Percentiles rank a stretch among this genome's conserved stretches.
These are phyloP conservation scores for Neodiprion pinetum DNA, from an alignment of 1,140 invertebrate species.

Conservation along the genomic window DNA sequence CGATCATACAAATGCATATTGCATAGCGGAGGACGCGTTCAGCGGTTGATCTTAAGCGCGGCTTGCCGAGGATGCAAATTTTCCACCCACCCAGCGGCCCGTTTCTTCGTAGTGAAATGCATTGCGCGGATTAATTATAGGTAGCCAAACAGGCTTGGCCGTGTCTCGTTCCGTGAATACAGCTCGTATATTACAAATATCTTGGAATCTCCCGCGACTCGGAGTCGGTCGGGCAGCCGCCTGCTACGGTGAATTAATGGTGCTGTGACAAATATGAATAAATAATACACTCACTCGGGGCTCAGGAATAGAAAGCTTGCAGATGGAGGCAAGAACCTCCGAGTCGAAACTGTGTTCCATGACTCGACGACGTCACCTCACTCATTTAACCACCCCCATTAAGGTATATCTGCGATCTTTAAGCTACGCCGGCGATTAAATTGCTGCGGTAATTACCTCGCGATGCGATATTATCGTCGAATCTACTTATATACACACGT, in stretches of 20 bases:
- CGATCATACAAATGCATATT: neutral
- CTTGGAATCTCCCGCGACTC: too few relatives aligned
- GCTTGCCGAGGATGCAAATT: too few relatives aligned
- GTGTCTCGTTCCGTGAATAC: conserved; percentile 18
- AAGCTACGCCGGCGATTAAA: too few relatives aligned
- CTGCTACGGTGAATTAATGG: conserved; percentile 37
- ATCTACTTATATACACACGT: too few relatives aligned
- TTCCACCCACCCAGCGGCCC: conserved; percentile 20
- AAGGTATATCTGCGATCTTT: too few relatives aligned
- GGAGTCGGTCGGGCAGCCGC: too few relatives aligned
- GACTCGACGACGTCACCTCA: conserved; percentile 14
- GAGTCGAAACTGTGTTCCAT: conserved; percentile 11
- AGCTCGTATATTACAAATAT: conserved; percentile 36
- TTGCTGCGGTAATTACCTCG: too few relatives aligned
- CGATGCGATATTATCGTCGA: too few relatives aligned
- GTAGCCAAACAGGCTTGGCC: conserved; percentile 25
- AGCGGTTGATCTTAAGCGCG: neutral
- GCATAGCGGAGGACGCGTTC: neutral
- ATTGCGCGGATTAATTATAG: conserved; percentile 45
- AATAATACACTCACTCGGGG: conserved; percentile 31
- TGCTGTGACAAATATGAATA: conserved; percentile 40
- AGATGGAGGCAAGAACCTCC: neutral
- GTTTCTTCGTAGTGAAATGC: conserved; percentile 30
- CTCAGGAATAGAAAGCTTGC: conserved; percentile 32
- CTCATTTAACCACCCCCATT: conserved; percentile 11